phyloP scores from a whole-genome alignment of 1,140 invertebrate species.

The Dendroctonus ponderosae region DNA sequence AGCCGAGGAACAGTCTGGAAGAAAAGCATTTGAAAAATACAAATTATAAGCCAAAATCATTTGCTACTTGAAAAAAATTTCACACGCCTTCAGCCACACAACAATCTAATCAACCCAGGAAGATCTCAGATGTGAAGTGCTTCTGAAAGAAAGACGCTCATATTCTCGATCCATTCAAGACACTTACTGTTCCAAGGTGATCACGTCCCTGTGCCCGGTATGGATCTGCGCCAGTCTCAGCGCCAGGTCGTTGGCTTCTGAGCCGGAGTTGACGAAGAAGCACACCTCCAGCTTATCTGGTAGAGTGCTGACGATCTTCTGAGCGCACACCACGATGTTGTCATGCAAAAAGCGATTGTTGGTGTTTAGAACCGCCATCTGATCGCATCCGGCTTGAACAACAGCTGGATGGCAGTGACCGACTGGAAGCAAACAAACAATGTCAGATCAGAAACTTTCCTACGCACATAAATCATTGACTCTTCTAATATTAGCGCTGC shows the following conservation, averaged over 20 bases:
- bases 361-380: constrained; percentile 88
- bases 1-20: too few species aligned
- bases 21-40: too few species aligned
- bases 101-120: too few species aligned
- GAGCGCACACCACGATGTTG: constrained; percentile 87
- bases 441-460: too few species aligned
- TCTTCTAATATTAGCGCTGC: too few species aligned
- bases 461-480: too few species aligned
- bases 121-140: too few species aligned
- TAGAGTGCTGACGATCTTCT: constrained; percentile 78
- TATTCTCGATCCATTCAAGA: not conserved
- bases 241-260: constrained; percentile 97
- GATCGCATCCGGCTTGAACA: constrained; percentile 80
- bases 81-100: too few species aligned
- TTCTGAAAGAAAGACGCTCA: too few species aligned
- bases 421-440: constrained; percentile 62
- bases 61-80: too few species aligned
- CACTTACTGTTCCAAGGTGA: constrained; percentile 95
- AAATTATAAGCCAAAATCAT: too few species aligned
- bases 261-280: constrained; percentile 98
- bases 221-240: constrained; percentile 85
- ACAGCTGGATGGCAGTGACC: constrained; percentile 96
- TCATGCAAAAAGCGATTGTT: constrained; percentile 96
- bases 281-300: constrained; percentile 84
- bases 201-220: constrained; percentile 85